phyloP scores from a whole-genome alignment of 1,140 invertebrate genomes.

The Drosophila murphyi region DNA sequence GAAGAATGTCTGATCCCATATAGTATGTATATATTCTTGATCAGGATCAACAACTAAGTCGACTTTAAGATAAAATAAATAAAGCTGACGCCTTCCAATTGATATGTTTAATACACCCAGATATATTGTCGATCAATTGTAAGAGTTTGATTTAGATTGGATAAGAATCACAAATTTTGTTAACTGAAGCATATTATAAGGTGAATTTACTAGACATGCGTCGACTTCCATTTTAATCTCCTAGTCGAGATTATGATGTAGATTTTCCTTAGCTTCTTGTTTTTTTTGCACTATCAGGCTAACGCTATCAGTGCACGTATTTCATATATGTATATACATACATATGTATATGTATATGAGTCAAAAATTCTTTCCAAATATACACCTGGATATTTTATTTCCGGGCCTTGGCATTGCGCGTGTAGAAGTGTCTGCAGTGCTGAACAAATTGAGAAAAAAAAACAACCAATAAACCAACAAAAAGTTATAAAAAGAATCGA shows the following conservation, averaged over 20 bases:
- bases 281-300: not conserved
- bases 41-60: no score
- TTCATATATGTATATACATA: constrained; percentile 1
- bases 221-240: no score
- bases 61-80: no score
- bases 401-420: constrained; percentile 66
- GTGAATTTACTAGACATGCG: no score
- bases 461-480: constrained; percentile 19
- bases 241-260: not conserved
- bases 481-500: constrained; percentile 7
- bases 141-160: no score
- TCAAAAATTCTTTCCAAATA: constrained; percentile 1
- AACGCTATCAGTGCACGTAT: constrained; percentile 10
- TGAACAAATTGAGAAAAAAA: constrained; percentile 26
- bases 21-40: no score
- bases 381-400: constrained; percentile 19
- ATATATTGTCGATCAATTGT: no score
- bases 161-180: no score
- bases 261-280: not conserved
- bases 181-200: no score
- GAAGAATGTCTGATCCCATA: no score
- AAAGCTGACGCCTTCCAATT: no score
- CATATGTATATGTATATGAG: constrained; percentile 4
- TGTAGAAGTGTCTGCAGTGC: constrained; percentile 39
- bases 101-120: no score